Evolutionary conservation across 2,888 invertebrate genomes (phyloP).

Genomic region (Limnephilus marmoratus): DNA sequence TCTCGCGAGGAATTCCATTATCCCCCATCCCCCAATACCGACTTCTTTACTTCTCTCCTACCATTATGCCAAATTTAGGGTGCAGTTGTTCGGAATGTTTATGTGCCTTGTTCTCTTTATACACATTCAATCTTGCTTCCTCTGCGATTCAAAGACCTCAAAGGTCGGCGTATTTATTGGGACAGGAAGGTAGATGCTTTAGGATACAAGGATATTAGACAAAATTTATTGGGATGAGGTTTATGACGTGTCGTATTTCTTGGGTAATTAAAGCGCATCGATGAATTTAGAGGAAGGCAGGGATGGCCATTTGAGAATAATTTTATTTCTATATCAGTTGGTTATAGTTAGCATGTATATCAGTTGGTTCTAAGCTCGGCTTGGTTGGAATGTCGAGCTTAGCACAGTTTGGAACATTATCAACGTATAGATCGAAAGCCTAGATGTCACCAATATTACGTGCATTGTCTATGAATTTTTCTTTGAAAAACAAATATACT

Average conservation of each 20-base stretch:
- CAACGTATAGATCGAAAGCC: too few species aligned
- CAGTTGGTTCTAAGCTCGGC: too few species aligned
- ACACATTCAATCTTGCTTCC: constrained; percentile 62
- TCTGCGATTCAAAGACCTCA: constrained; percentile 55
- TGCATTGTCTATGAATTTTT: too few species aligned
- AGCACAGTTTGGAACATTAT: too few species aligned
- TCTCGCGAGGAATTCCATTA: constrained; percentile 64
- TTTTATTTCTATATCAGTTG: not conserved
- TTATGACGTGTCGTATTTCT: constrained; percentile 35
- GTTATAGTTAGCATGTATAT: not conserved
- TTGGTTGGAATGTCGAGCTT: too few species aligned
- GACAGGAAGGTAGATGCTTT: constrained; percentile 19
- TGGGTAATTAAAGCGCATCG: not conserved
- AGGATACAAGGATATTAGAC: constrained; percentile 9
- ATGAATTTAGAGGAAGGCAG: not conserved
- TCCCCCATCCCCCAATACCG: constrained; percentile 41
- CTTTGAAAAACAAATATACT: too few species aligned
- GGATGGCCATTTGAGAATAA: not conserved
- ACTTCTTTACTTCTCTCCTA: constrained; percentile 24
- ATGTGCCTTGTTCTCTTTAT: constrained; percentile 65
- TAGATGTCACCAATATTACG: too few species aligned
- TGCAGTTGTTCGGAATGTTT: constrained; percentile 66
- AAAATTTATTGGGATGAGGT: constrained; percentile 29
- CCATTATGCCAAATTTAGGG: constrained; percentile 65
- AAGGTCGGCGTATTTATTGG: constrained; percentile 60